Conservation (phyloP, 2,888 invertebrate species). For the Phymatocera aterrima region DNA sequence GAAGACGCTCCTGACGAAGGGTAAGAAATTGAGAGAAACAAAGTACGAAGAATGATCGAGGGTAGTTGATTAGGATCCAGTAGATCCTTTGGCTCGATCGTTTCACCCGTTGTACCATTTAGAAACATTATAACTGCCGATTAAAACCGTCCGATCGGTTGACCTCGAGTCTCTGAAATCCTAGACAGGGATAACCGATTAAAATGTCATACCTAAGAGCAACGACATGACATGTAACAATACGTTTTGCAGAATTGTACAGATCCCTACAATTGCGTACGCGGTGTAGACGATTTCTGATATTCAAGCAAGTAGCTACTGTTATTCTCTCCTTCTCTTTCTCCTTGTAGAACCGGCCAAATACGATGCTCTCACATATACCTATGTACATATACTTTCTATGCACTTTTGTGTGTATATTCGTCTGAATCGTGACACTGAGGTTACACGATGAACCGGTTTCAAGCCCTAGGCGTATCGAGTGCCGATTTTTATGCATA, state of each 20-base stretch:
- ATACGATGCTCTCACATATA: background rate
- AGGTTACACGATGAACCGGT: background rate
- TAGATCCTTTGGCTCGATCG: background rate
- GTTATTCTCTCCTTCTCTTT: background rate
- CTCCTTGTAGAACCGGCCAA: background rate
- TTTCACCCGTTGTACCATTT: background rate
- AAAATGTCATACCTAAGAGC: background rate
- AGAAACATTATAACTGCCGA: background rate
- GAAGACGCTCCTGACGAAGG: constrained; percentile 34
- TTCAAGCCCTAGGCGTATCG: background rate
- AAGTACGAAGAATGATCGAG: too few species aligned
- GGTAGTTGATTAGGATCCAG: background rate
- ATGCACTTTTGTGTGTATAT: background rate
- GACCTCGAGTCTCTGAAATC: background rate
- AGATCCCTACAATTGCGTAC: background rate
- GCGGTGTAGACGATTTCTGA: background rate
- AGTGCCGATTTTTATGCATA: background rate
- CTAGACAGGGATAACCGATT: background rate
- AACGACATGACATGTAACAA: background rate
- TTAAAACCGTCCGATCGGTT: background rate
- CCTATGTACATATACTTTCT: background rate
- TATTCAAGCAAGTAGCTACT: background rate
- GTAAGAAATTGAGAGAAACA: constrained; percentile 24
- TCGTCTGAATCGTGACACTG: background rate
- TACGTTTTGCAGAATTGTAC: background rate